phyloP scores from a whole-genome alignment of 2,888 invertebrate species.

The Drosophila cyrtoloma region DNA sequence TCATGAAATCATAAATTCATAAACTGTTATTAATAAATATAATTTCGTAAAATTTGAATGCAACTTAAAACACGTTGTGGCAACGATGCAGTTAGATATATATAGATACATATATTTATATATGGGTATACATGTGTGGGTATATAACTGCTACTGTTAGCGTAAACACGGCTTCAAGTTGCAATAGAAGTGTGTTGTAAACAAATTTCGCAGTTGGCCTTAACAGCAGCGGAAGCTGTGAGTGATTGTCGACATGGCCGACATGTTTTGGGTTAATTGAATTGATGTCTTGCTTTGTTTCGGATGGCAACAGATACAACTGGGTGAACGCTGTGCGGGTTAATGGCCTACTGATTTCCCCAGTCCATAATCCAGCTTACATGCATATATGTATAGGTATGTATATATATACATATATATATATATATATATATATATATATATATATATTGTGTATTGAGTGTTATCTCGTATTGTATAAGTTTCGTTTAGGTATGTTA shows the following conservation, averaged over 20 bases:
- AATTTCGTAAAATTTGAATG: not conserved
- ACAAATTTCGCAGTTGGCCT: conserved; percentile 31
- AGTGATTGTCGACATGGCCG: conserved; percentile 22
- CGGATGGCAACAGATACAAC: conserved; percentile 13
- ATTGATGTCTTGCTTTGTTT: conserved; percentile 50
- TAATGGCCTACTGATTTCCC: conserved; percentile 62
- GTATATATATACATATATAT: not conserved
- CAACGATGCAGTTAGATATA: not conserved
- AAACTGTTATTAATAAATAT: not conserved
- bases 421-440: not conserved
- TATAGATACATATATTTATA: too few species aligned
- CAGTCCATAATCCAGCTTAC: not conserved
- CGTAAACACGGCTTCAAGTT: not conserved
- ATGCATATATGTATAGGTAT: not conserved
- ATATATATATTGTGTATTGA: too few species aligned
- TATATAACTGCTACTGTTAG: not conserved
- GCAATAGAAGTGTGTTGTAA: conserved; percentile 20
- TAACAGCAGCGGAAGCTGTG: conserved; percentile 12
- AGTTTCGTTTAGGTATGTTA: not conserved
- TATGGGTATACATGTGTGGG: not conserved
- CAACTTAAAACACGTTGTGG: not conserved
- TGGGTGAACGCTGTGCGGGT: conserved; percentile 19
- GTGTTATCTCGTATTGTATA: not conserved
- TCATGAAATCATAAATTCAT: not conserved
- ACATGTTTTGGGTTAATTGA: conserved; percentile 65